These are phyloP conservation scores for Pomatostomus ruficeps DNA, from an alignment of 2,113 vertebrate species.

Conservation along the genomic window DNA sequence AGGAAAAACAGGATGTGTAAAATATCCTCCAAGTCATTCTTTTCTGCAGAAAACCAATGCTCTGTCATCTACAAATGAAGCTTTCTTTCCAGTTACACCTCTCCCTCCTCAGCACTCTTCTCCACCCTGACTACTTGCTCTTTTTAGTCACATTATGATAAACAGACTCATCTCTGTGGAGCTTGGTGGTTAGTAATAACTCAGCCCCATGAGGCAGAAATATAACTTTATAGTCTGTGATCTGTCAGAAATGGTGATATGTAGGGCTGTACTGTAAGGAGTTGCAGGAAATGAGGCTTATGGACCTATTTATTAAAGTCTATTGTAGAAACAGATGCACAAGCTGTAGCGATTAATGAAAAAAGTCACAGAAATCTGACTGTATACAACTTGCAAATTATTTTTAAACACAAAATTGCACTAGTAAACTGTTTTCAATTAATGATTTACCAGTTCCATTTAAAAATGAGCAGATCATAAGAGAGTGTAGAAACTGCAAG, in stretches of 20 bases:
- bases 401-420: background rate
- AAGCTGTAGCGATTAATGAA: background rate
- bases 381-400: background rate
- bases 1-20: background rate
- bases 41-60: background rate
- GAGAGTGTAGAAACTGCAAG: background rate
- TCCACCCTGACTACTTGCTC: background rate
- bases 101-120: background rate
- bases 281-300: slow-evolving; percentile 12
- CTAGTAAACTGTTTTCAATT: background rate
- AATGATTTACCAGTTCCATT: background rate
- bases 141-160: slow-evolving; percentile 7
- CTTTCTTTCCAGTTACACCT: background rate
- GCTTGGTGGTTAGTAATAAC: background rate
- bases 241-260: slow-evolving; percentile 30
- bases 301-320: background rate
- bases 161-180: slow-evolving; percentile 7
- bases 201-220: background rate
- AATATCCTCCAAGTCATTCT: background rate
- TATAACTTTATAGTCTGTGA: background rate
- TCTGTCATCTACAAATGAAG: background rate
- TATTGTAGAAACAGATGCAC: background rate
- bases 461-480: background rate
- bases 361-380: background rate
- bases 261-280: background rate